phyloP scores from a whole-genome alignment of 2,113 vertebrate species.

The Hemicordylus capensis region DNA sequence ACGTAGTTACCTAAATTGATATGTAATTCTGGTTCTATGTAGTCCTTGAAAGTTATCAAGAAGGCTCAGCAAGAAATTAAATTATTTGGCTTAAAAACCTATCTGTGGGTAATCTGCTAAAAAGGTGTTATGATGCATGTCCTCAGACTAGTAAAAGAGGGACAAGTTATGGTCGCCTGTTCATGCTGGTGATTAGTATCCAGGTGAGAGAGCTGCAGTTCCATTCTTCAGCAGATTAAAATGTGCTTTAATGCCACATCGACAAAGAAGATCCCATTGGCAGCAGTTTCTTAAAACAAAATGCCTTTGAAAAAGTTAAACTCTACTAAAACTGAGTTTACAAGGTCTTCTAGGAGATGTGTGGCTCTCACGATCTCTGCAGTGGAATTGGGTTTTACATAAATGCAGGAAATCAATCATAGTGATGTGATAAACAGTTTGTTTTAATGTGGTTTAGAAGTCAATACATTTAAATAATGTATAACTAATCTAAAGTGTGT shows the following conservation, averaged over 20 bases:
- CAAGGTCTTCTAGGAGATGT: slow-evolving; percentile 53
- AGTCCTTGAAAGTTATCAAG: neutral
- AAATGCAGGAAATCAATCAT: slow-evolving; percentile 60
- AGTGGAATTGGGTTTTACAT: slow-evolving; percentile 41
- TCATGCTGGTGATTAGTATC: slow-evolving; percentile 66
- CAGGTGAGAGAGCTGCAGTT: slow-evolving; percentile 44
- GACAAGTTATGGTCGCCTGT: slow-evolving; percentile 4
- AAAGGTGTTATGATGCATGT: neutral
- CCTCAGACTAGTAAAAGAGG: slow-evolving; percentile 1
- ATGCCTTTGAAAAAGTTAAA: slow-evolving; percentile 61
- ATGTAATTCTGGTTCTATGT: neutral
- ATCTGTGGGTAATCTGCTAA: neutral
- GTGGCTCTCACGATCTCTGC: slow-evolving; percentile 32
- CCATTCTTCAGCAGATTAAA: slow-evolving; percentile 59
- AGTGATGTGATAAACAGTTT: slow-evolving; percentile 61
- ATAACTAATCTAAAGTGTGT: slow-evolving; percentile 30
- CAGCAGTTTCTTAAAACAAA: slow-evolving; percentile 59
- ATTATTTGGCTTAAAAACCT: slow-evolving; percentile 39
- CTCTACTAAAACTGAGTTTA: slow-evolving; percentile 65
- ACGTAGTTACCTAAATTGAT: slow-evolving; percentile 39
- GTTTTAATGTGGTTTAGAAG: slow-evolving; percentile 61
- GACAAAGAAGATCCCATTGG: slow-evolving; percentile 51
- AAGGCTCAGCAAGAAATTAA: slow-evolving; percentile 18
- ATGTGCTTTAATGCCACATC: slow-evolving; percentile 57
- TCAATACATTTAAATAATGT: slow-evolving; percentile 64